phyloP scores from a whole-genome alignment of 2,888 invertebrate genomes.

The Dryobotodes eremita region DNA sequence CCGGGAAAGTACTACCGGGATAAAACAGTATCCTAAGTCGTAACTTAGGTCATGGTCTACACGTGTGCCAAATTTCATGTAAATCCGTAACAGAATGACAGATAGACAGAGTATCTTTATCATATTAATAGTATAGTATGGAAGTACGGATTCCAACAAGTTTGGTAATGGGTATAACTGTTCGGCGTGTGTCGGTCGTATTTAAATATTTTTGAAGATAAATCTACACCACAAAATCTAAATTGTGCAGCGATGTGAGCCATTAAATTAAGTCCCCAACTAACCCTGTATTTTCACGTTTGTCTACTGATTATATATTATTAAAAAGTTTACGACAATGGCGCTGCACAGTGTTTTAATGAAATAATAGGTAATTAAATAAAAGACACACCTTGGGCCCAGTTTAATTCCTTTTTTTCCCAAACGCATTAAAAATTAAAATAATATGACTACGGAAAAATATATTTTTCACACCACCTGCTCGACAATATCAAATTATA shows the following conservation, averaged over 20 bases:
- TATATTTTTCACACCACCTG: background rate
- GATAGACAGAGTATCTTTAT: no score
- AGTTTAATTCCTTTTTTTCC: constrained; percentile 17
- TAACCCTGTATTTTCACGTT: background rate
- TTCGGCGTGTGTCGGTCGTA: background rate
- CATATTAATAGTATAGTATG: no score
- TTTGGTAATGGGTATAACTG: background rate
- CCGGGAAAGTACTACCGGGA: background rate
- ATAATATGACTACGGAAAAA: background rate
- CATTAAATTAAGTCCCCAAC: background rate
- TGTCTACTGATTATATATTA: background rate
- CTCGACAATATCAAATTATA: no score
- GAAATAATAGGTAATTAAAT: constrained; percentile 30
- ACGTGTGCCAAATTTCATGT: no score
- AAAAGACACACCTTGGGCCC: constrained; percentile 8
- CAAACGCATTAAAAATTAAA: constrained; percentile 2
- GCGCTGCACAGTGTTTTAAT: background rate
- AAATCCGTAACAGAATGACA: no score
- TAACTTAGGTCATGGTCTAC: background rate
- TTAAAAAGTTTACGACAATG: constrained; percentile 3
- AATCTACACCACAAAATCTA: background rate
- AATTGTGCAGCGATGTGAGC: background rate
- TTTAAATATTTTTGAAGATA: background rate
- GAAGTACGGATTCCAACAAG: no score
- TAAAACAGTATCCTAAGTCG: background rate